Percentiles rank a stretch among this genome's conserved stretches.
These are phyloP conservation scores for Apaloderma vittatum DNA, from an alignment of 2,113 vertebrate genomes.

Conservation along the genomic window DNA sequence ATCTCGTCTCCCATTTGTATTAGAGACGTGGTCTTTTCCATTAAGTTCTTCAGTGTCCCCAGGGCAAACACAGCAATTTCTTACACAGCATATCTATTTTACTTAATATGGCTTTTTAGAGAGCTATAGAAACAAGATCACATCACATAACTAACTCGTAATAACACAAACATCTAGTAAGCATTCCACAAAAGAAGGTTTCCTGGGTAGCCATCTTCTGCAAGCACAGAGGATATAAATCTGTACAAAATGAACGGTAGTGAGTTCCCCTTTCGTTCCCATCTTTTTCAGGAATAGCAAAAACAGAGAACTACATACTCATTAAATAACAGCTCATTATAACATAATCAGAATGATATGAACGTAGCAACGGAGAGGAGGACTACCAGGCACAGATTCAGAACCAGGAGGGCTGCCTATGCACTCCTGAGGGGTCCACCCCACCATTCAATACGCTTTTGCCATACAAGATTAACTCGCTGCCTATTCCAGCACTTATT, in stretches of 20 bases:
- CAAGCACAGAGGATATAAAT: neutral
- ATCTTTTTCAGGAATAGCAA: neutral
- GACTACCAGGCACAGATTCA: neutral
- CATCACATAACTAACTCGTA: neutral
- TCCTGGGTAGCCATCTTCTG: neutral
- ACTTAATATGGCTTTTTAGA: neutral
- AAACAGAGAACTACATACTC: neutral
- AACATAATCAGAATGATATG: neutral
- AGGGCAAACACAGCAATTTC: neutral
- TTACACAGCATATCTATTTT: neutral
- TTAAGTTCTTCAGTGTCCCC: neutral
- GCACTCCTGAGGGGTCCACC: neutral
- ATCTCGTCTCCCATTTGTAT: neutral
- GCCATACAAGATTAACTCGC: neutral
- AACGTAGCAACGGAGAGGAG: neutral
- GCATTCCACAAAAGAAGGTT: neutral
- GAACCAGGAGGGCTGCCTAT: neutral
- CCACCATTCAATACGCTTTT: neutral
- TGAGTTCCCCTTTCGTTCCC: neutral
- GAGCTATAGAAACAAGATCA: neutral
- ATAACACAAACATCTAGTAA: neutral
- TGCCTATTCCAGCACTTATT: neutral
- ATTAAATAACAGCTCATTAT: neutral
- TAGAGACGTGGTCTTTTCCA: neutral
- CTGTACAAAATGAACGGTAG: neutral